Conservation (phyloP, 23 tunicate species). For the Trididemnum miniatum region DNA sequence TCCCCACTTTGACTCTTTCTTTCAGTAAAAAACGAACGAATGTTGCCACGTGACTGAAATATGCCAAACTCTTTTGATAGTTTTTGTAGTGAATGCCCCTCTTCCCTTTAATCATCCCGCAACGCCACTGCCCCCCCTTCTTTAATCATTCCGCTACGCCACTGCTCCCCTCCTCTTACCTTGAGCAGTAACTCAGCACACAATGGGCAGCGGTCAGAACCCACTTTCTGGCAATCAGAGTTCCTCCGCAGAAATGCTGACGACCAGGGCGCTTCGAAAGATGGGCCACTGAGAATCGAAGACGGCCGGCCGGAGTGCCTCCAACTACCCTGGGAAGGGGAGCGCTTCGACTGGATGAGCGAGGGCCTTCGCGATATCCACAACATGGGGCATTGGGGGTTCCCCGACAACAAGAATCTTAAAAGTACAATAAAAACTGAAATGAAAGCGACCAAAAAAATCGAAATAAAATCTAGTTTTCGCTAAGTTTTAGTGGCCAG, state of each 20-base stretch:
- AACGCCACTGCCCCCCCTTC: too few relatives aligned
- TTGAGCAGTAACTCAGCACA: conserved; percentile 62
- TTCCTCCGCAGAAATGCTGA: conserved; percentile 87
- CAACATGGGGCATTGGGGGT: conserved; percentile 72
- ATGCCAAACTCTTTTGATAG: too few relatives aligned
- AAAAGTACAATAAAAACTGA: not conserved
- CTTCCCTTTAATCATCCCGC: too few relatives aligned
- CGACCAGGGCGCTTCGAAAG: conserved; percentile 21
- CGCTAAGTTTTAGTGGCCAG: too few relatives aligned
- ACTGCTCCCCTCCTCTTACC: not conserved
- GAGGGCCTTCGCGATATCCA: not conserved
- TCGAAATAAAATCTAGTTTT: too few relatives aligned
- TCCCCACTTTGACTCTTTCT: too few relatives aligned
- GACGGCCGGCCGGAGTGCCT: conserved; percentile 68
- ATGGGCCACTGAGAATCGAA: conserved; percentile 69
- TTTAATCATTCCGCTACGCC: too few relatives aligned
- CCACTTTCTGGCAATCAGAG: conserved; percentile 60
- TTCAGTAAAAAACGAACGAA: too few relatives aligned
- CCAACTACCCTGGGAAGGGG: conserved; percentile 81
- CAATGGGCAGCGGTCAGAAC: conserved; percentile 96
- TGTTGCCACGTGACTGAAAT: too few relatives aligned
- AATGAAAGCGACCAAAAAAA: too few relatives aligned
- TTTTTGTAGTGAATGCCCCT: too few relatives aligned
- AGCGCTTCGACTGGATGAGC: conserved; percentile 10
- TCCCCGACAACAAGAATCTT: conserved; percentile 57